Percentiles rank a stretch among this genome's conserved stretches.
phyloP scores from a whole-genome alignment of 2,797 vertebrate genomes.

The Betta splendens region DNA sequence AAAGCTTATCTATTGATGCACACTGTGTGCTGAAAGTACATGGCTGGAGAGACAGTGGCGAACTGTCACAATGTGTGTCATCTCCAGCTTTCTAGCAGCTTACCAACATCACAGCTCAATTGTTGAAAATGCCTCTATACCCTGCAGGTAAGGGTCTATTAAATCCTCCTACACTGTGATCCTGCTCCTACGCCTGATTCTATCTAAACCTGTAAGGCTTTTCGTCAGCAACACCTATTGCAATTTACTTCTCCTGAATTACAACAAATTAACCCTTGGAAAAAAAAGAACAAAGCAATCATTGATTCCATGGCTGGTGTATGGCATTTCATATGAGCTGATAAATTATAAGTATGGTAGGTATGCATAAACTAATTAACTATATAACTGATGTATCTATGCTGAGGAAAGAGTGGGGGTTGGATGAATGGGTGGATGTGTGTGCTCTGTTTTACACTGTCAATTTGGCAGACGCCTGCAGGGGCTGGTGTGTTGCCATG shows the following conservation, averaged over 20 bases:
- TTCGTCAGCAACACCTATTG: conserved; percentile 63
- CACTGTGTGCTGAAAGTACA: conserved; percentile 48
- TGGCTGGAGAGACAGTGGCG: conserved; percentile 65
- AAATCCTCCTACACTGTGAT: conserved; percentile 76
- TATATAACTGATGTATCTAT: conserved; percentile 59
- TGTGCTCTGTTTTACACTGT: conserved; percentile 83
- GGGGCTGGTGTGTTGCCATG: conserved; percentile 87
- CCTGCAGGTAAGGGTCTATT: conserved; percentile 79
- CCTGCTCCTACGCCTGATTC: conserved; percentile 73
- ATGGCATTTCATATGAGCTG: conserved; percentile 22
- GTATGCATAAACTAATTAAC: conserved; percentile 65
- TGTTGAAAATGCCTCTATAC: conserved; percentile 76
- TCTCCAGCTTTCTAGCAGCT: conserved; percentile 69
- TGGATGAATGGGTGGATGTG: conserved; percentile 79
- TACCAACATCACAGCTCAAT: conserved; percentile 79
- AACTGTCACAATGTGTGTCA: conserved; percentile 75
- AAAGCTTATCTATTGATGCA: conserved; percentile 44
- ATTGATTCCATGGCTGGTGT: conserved; percentile 27
- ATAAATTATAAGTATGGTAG: conserved; percentile 49
- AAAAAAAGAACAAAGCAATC: conserved; percentile 36
- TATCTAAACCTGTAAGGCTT: conserved; percentile 71
- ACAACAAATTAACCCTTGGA: conserved; percentile 54
- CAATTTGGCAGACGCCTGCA: conserved; percentile 85
- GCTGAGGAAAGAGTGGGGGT: conserved; percentile 64
- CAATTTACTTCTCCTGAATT: conserved; percentile 65